Base-by-base conservation (phyloP, 1,140 invertebrate genomes). In the Octopus bimaculoides region DNA sequence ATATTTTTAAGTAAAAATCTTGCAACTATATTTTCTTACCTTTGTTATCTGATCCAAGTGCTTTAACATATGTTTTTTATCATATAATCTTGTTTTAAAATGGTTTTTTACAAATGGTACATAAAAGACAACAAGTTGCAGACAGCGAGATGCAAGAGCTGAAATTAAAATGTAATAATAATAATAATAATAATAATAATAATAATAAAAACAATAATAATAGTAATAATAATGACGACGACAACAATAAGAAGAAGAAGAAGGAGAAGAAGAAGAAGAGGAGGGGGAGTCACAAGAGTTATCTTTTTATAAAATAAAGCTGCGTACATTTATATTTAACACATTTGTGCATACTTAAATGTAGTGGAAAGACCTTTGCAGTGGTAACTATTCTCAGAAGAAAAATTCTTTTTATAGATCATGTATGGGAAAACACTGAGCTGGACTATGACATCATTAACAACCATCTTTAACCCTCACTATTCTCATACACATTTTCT, bases 91-190 rank as follows among this genome's bases (percentile, higher is more conserved):
- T 41, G 83, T 80, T 78, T 88, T 85, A 85, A 93, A 92, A 84
- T 92, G 90, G 17, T 83, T 79, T 79, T 89, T 87, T 6, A 92
- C 86, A 73, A 85, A 81, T n/a, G 92, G 92, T 83, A 93, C 89
- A 82, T 91, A 92, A 78, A 84, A 81, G 6, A 90, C 86, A 73
- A 98, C 92, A 14, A 94, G 85, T 94, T 87, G 97, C 88, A 90
- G 95, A 79, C 92, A 97, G 82, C 98, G 92, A 9, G 95, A 96
- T 0, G 97, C 95, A 81, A 99, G 90, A 9, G 96, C 97, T 91
- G 84, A 54, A 87, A 87, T 12, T 82, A 81, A 61, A 77, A 71
- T n/a, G 4, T 61, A 61, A 61, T 75, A 41, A 55, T 10, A 52
- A 82, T 7, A 75, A 41, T 17, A 53, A 41, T 26, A 53, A 52